A percentile compares a stretch with the other conserved stretches of the same genome.
phyloP scores from a whole-genome alignment of 2,888 invertebrate species.

The Eupithecia inturbata region DNA sequence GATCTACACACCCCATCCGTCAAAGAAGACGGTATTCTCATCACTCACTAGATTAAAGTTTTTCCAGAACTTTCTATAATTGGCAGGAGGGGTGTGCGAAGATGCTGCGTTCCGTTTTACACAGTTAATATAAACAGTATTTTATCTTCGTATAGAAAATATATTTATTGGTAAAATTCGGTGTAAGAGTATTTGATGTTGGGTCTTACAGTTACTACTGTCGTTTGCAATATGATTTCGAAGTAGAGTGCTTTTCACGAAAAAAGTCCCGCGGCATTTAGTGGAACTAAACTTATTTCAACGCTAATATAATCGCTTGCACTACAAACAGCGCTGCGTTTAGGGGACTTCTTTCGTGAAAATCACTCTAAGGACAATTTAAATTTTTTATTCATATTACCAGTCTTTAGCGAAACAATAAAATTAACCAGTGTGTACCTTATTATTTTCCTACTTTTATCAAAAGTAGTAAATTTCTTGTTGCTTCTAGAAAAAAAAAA shows the following conservation, averaged over 20 bases:
- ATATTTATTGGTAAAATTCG: neutral
- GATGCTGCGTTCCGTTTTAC: neutral
- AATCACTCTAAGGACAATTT: no score
- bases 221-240: neutral
- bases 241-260: no score
- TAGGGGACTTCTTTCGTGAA: no score
- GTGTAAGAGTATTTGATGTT: neutral
- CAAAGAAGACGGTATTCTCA: conserved; percentile 55
- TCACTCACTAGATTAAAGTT: conserved; percentile 72
- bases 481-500: neutral
- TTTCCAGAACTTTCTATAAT: conserved; percentile 60
- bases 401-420: neutral
- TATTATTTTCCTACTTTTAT: no score
- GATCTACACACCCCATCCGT: conserved; percentile 48
- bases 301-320: no score
- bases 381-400: neutral
- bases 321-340: no score
- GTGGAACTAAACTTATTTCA: no score
- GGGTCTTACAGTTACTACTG: neutral
- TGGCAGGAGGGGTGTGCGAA: conserved; percentile 49
- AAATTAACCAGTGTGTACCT: neutral
- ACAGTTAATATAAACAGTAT: neutral
- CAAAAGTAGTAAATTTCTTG: neutral
- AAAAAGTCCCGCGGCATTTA: no score
- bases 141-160: neutral